Conservation (phyloP, 2,113 vertebrate genomes). For the Pedionomus torquatus region DNA sequence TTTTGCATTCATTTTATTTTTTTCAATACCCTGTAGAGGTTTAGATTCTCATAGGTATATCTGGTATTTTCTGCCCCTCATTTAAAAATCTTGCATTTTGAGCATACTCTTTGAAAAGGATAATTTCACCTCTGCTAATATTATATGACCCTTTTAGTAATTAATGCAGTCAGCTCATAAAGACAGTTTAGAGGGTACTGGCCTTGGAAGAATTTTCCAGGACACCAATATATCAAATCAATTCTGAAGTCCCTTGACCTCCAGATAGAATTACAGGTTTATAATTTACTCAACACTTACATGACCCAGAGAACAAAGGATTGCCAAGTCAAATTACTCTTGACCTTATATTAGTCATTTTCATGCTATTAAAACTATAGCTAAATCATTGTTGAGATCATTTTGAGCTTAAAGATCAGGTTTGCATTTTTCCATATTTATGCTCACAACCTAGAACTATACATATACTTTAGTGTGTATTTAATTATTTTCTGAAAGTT, state of each 20-base stretch:
- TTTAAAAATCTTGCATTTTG: not conserved
- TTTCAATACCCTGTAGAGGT: not conserved
- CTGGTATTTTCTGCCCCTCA: not conserved
- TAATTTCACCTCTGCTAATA: constrained; percentile 5
- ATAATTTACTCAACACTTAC: constrained; percentile 66
- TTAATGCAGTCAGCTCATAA: constrained; percentile 53
- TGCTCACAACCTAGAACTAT: not conserved
- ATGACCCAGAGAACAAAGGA: constrained; percentile 62
- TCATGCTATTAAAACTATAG: constrained; percentile 14
- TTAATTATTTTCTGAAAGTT: not conserved
- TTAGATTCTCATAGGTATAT: not conserved
- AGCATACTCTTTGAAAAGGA: not conserved
- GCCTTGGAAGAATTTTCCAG: constrained; percentile 56
- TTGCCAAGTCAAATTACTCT: constrained; percentile 50
- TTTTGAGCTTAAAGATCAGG: not conserved
- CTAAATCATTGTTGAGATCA: not conserved
- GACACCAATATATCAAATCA: constrained; percentile 58
- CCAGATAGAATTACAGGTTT: constrained; percentile 61
- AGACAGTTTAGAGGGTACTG: constrained; percentile 20
- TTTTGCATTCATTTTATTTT: not conserved
- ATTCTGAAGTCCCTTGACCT: constrained; percentile 55
- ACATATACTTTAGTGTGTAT: not conserved
- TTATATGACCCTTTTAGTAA: constrained; percentile 44
- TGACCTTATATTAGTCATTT: constrained; percentile 56
- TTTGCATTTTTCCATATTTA: not conserved